These are phyloP conservation scores for Drosophila bocki DNA, from an alignment of 1,140 invertebrate species.

Conservation along the genomic window DNA sequence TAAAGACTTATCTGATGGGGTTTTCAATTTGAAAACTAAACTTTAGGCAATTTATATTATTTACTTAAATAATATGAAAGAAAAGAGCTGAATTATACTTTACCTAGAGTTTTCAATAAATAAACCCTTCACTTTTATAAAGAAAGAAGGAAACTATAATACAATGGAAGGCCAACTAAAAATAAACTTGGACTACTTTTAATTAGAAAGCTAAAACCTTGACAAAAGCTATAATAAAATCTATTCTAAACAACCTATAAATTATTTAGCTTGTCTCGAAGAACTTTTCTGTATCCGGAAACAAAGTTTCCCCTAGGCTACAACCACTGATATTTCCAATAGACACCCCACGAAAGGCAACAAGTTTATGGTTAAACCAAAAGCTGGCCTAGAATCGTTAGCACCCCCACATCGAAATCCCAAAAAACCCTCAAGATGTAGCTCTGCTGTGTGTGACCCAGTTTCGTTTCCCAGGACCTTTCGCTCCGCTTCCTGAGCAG, in stretches of 20 bases:
- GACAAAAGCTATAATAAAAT: not conserved
- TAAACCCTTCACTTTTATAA: not conserved
- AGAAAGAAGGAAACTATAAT: not conserved
- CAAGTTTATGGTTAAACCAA: conserved; percentile 2
- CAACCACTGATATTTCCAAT: not conserved
- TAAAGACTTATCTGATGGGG: conserved; percentile 8
- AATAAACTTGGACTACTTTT: not conserved
- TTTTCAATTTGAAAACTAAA: not conserved
- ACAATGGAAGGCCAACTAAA: not conserved
- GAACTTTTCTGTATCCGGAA: not conserved
- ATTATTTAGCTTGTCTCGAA: too few species aligned
- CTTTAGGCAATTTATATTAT: not conserved
- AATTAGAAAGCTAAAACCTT: not conserved
- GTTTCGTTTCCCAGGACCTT: conserved; percentile 40
- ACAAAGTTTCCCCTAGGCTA: not conserved
- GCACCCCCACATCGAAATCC: not conserved
- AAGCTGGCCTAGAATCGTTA: not conserved
- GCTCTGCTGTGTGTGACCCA: conserved; percentile 38
- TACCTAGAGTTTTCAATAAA: not conserved
- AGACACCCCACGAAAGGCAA: not conserved
- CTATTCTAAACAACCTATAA: not conserved
- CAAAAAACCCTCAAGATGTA: conserved; percentile 27
- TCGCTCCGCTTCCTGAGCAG: conserved; percentile 11
- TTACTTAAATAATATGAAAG: not conserved
- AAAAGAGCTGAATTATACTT: not conserved